phyloP scores from a whole-genome alignment of 2,888 invertebrate genomes.

The Ormyrus rosae region DNA sequence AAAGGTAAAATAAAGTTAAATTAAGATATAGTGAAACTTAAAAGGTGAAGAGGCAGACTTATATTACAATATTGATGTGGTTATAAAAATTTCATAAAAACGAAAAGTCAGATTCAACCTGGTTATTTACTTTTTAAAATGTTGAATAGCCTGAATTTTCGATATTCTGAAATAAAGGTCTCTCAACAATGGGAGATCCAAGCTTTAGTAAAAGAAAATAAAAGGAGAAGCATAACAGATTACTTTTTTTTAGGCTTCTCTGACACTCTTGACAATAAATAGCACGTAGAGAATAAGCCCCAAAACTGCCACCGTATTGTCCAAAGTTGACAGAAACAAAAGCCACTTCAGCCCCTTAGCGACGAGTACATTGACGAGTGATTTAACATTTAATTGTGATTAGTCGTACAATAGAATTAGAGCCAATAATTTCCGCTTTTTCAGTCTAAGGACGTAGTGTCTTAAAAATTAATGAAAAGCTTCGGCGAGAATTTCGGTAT shows the following conservation, averaged over 20 bases:
- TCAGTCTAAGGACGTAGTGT: not conserved
- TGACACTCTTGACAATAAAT: conserved; percentile 25
- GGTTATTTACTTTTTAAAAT: not conserved
- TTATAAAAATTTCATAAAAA: conserved; percentile 17
- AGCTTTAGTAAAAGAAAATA: not conserved
- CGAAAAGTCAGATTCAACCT: conserved; percentile 2
- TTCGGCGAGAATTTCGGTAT: conserved; percentile 7
- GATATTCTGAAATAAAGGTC: conserved; percentile 9
- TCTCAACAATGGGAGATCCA: not conserved
- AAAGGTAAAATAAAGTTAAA: conserved; percentile 54
- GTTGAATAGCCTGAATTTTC: conserved; percentile 5
- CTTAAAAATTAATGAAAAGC: conserved; percentile 15
- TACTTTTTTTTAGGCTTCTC: conserved; percentile 21
- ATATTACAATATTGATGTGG: conserved; percentile 7
- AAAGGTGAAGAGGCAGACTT: not conserved
- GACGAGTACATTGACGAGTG: conserved; percentile 8
- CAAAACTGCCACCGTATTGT: conserved; percentile 47
- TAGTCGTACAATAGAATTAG: conserved; percentile 28
- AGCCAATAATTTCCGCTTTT: conserved; percentile 10
- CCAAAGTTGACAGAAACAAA: conserved; percentile 55
- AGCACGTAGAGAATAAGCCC: conserved; percentile 27
- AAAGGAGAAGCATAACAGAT: not conserved
- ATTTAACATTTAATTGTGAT: conserved; percentile 20
- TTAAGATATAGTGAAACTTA: conserved; percentile 10
- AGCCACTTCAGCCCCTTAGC: conserved; percentile 21